Percentiles rank a stretch among this genome's conserved stretches.
These are phyloP conservation scores for Basileuterus tristriatus DNA, from an alignment of 2,797 vertebrate species.

Conservation along the genomic window DNA sequence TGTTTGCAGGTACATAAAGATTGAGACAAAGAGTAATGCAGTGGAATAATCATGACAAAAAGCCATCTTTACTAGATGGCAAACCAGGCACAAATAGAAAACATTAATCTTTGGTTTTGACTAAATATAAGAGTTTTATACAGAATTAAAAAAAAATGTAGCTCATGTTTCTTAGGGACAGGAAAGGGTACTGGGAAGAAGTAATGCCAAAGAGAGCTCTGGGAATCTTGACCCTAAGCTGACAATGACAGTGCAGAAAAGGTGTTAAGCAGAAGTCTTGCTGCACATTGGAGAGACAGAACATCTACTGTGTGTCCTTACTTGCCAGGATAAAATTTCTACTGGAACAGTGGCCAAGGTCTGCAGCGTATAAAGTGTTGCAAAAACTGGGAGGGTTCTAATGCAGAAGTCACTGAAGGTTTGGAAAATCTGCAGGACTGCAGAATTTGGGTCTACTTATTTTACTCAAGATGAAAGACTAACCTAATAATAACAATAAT, in stretches of 20 bases:
- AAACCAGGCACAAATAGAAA: background rate
- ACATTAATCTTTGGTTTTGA: background rate
- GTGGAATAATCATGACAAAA: background rate
- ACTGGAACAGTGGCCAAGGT: background rate
- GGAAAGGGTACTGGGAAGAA: background rate
- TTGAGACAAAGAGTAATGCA: background rate
- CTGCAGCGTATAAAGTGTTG: background rate
- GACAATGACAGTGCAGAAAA: background rate
- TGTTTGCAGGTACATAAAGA: background rate
- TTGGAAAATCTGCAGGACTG: background rate
- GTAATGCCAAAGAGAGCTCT: background rate
- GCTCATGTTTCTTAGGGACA: background rate
- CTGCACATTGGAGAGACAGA: background rate
- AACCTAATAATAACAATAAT: background rate
- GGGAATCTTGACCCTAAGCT: background rate
- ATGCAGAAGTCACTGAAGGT: background rate
- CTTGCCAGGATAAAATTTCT: background rate
- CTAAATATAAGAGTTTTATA: background rate
- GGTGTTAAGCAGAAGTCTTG: background rate
- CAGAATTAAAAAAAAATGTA: background rate
- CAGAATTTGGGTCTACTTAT: background rate
- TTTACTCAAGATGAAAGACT: accelerated
- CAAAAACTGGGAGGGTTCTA: background rate
- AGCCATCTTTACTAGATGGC: background rate
- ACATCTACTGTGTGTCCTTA: background rate